Percentiles rank a stretch among this genome's conserved stretches.
Conservation (phyloP, 2,888 invertebrate species). For the Eupithecia abbreviata region DNA sequence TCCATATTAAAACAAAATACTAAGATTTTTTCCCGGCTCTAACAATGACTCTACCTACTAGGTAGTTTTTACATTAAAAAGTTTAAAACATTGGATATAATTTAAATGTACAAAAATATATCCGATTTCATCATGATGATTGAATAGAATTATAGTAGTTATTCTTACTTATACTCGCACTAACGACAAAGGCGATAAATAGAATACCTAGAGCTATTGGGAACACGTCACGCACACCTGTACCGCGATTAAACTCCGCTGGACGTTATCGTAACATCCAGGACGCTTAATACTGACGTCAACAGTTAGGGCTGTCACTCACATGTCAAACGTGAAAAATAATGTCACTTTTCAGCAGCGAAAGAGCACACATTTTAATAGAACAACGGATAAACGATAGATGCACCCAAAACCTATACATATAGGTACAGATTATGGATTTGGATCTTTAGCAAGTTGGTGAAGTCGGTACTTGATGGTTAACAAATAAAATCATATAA, state of each 20-base stretch:
- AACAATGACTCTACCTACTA: background rate
- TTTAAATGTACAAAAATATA: background rate
- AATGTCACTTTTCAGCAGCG: slow-evolving; percentile 2
- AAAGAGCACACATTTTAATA: slow-evolving; percentile 1
- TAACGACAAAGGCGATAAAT: slow-evolving; percentile 66
- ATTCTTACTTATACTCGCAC: slow-evolving; percentile 21
- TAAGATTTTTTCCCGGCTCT: background rate
- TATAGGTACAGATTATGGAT: background rate
- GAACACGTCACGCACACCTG: slow-evolving; percentile 71
- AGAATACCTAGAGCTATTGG: slow-evolving; percentile 54
- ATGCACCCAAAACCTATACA: background rate
- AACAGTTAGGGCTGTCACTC: slow-evolving; percentile 26
- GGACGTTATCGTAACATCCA: slow-evolving; percentile 55
- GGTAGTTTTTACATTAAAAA: background rate
- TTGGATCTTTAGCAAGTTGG: background rate
- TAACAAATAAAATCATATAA: background rate
- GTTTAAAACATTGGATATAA: background rate
- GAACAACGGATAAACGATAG: background rate
- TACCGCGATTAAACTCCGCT: slow-evolving; percentile 70
- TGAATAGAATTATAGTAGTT: background rate
- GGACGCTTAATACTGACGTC: slow-evolving; percentile 58
- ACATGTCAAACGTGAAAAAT: slow-evolving; percentile 14
- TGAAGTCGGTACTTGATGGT: background rate
- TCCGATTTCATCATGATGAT: background rate
- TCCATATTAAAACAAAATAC: too few relatives aligned